Base-by-base conservation (phyloP, 2,888 invertebrate genomes). In the Cryptosula pallasiana region DNA sequence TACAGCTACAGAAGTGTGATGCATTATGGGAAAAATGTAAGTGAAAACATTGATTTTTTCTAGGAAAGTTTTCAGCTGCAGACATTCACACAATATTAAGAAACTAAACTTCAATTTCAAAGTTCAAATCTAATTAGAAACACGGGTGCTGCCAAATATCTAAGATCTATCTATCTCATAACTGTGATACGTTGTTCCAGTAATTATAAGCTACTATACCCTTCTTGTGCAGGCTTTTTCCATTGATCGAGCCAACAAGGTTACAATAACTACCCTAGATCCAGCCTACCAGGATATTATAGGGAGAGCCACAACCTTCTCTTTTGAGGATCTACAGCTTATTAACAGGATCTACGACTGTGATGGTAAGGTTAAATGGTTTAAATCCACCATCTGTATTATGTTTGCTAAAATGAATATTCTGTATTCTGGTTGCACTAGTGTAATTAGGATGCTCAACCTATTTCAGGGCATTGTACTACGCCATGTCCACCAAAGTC, bases 361-460 rank as follows among this genome's bases (percentile, higher is more conserved):
- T 63, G 63, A 63, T n/a, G 32, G 63, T 63, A 63, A 63, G 63
- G 20, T n/a, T n/a, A n/a, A n/a, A n/a, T n/a, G n/a, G n/a, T n/a
- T n/a, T n/a, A n/a, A n/a, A n/a, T n/a, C n/a, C n/a, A n/a, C n/a
- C n/a, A n/a, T n/a, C n/a, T n/a, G n/a, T n/a, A n/a, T n/a, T n/a
- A n/a, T n/a, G n/a, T n/a, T n/a, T n/a, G n/a, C n/a, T n/a, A n/a
- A n/a, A n/a, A n/a, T n/a, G n/a, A n/a, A n/a, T n/a, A n/a, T n/a
- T n/a, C n/a, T n/a, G n/a, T n/a, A n/a, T n/a, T n/a, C n/a, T n/a
- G n/a, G n/a, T n/a, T n/a, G n/a, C n/a, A n/a, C n/a, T n/a, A n/a
- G n/a, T n/a, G n/a, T n/a, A n/a, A n/a, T n/a, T n/a, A n/a, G n/a
- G n/a, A n/a, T n/a, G n/a, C n/a, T n/a, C n/a, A n/a, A n/a, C n/a